A percentile compares a stretch with the other conserved stretches of the same genome.
Conservation (phyloP, 1,140 invertebrate species). For the Drosophila nigrodunni region DNA sequence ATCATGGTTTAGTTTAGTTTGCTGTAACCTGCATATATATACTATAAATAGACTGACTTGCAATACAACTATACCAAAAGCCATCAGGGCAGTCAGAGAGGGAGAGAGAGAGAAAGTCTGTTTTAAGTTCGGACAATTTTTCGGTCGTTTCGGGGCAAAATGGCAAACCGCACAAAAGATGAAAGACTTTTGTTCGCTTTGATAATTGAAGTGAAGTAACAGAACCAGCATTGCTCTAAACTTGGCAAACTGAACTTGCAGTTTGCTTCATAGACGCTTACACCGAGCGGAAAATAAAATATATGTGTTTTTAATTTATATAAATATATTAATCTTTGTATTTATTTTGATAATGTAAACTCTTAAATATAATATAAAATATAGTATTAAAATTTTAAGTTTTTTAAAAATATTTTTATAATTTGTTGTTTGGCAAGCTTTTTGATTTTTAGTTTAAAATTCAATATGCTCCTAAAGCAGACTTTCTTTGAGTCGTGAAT, state of each 20-base stretch:
- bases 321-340: too few species aligned
- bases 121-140: conserved; percentile 30
- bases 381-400: too few species aligned
- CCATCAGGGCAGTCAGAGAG: conserved; percentile 5
- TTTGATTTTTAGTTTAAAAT: too few species aligned
- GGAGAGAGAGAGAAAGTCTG: background rate
- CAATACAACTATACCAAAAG: conserved; percentile 10
- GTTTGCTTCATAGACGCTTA: background rate
- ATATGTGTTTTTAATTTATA: too few species aligned
- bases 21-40: conserved; percentile 36
- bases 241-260: conserved; percentile 15
- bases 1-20: conserved; percentile 12
- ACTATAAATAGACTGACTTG: conserved; percentile 11
- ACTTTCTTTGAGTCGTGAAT: too few species aligned
- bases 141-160: background rate
- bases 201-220: conserved; percentile 34
- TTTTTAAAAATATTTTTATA: too few species aligned
- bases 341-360: too few species aligned
- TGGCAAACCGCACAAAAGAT: conserved; percentile 65
- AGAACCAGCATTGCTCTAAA: background rate
- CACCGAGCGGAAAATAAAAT: background rate
- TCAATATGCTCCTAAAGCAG: too few species aligned
- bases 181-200: conserved; percentile 54
- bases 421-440: too few species aligned
- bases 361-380: too few species aligned